Conservation (phyloP, 2,888 invertebrate species). For the Cheilosia impressa region DNA sequence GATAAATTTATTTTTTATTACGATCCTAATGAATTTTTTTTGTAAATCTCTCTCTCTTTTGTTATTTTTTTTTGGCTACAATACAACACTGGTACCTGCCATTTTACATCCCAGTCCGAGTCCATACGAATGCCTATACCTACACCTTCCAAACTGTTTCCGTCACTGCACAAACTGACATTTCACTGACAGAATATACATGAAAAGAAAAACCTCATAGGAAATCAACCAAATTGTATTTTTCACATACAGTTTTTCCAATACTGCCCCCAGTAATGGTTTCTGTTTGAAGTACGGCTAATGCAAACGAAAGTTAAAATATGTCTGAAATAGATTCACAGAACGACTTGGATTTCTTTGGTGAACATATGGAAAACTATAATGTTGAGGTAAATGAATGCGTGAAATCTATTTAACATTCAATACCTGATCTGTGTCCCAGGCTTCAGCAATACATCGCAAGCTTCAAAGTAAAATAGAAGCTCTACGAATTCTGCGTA, state of each 20-base stretch:
- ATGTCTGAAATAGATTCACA: slow-evolving; percentile 67
- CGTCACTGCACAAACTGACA: slow-evolving; percentile 25
- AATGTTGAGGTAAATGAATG: slow-evolving; percentile 82
- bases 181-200: slow-evolving; percentile 28
- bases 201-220: slow-evolving; percentile 23
- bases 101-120: not conserved
- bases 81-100: no score
- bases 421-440: slow-evolving; percentile 69
- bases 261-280: slow-evolving; percentile 24
- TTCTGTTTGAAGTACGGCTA: slow-evolving; percentile 11
- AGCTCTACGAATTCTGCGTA: slow-evolving; percentile 90
- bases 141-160: slow-evolving; percentile 24
- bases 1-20: no score
- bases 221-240: slow-evolving; percentile 20
- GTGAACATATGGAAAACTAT: slow-evolving; percentile 84
- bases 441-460: slow-evolving; percentile 87
- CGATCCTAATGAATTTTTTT: no score
- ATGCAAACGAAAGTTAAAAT: slow-evolving; percentile 5
- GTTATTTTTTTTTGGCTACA: no score
- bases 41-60: no score
- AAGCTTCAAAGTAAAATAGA: slow-evolving; percentile 93
- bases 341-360: slow-evolving; percentile 79
- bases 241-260: slow-evolving; percentile 8
- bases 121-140: not conserved
- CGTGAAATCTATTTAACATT: not conserved